phyloP scores from a whole-genome alignment of 2,113 vertebrate genomes.

The Phyllostomus discolor region DNA sequence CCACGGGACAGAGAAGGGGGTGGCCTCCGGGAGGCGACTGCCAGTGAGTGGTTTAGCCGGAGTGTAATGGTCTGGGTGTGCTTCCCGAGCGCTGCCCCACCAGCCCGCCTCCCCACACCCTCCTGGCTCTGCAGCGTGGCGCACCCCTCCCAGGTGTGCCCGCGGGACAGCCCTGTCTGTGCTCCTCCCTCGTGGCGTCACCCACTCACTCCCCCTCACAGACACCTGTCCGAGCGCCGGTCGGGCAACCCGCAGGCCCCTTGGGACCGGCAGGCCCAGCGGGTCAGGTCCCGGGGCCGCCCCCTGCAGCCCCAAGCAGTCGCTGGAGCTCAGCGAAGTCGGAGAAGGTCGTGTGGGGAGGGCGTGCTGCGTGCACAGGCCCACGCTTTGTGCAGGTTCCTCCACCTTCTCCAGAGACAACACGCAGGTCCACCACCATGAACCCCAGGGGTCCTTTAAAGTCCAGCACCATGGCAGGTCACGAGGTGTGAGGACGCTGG shows the following conservation, averaged over 20 bases:
- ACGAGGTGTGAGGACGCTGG: not conserved
- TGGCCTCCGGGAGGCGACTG: not conserved
- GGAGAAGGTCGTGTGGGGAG: fast-evolving
- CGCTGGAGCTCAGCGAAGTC: not conserved
- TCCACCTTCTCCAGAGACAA: not conserved
- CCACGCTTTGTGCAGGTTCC: not conserved
- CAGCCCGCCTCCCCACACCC: not conserved
- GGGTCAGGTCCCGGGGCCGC: not conserved
- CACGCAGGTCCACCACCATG: not conserved
- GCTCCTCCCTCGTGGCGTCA: fast-evolving
- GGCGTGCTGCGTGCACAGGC: not conserved
- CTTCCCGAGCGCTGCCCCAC: not conserved
- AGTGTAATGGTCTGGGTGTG: fast-evolving
- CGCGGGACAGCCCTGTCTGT: not conserved
- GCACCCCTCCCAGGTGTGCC: fast-evolving
- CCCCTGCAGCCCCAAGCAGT: not conserved
- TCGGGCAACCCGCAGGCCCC: fast-evolving
- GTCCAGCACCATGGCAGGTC: too few relatives aligned
- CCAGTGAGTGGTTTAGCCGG: not conserved
- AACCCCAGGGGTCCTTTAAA: not conserved
- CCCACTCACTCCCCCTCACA: not conserved
- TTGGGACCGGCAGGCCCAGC: not conserved
- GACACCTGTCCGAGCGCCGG: not conserved
- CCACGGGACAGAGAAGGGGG: fast-evolving
- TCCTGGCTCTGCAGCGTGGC: fast-evolving